Conservation (phyloP, 2,113 vertebrate genomes). For the Daphoenositta chrysoptera region DNA sequence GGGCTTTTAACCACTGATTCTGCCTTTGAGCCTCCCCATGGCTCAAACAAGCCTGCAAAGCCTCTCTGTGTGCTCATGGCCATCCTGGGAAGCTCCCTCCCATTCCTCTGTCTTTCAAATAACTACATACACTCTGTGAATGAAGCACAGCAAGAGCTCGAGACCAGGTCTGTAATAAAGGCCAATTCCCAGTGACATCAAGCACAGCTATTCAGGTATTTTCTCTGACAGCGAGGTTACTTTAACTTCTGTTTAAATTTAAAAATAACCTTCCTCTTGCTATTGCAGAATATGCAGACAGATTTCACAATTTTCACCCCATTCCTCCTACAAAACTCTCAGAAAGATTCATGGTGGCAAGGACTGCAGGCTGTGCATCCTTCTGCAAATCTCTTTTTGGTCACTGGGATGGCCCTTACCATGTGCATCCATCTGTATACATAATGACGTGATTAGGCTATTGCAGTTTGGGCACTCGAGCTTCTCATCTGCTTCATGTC, state of each 20-base stretch:
- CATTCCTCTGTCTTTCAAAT: background rate
- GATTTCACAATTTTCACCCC: background rate
- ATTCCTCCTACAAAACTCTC: background rate
- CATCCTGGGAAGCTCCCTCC: background rate
- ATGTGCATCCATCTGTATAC: background rate
- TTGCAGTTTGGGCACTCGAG: background rate
- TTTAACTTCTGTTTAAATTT: background rate
- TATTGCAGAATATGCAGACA: background rate
- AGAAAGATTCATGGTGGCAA: constrained; percentile 16
- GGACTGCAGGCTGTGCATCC: background rate
- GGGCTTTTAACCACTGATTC: background rate
- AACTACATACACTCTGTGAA: background rate
- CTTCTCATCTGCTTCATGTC: background rate
- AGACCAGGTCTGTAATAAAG: background rate
- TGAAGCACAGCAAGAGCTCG: rapidly evolving
- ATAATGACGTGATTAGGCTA: background rate
- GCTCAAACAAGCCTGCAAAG: background rate
- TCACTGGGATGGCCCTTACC: background rate
- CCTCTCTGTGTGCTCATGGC: rapidly evolving
- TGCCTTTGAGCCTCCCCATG: rapidly evolving
- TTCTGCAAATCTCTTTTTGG: background rate
- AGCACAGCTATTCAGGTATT: background rate
- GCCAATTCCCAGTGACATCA: background rate
- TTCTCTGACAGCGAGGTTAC: background rate
- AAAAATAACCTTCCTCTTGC: background rate